These are phyloP conservation scores for Echinarachnius parma DNA, from an alignment of 53 echinoderm and acorn worm genomes.

Conservation along the genomic window DNA sequence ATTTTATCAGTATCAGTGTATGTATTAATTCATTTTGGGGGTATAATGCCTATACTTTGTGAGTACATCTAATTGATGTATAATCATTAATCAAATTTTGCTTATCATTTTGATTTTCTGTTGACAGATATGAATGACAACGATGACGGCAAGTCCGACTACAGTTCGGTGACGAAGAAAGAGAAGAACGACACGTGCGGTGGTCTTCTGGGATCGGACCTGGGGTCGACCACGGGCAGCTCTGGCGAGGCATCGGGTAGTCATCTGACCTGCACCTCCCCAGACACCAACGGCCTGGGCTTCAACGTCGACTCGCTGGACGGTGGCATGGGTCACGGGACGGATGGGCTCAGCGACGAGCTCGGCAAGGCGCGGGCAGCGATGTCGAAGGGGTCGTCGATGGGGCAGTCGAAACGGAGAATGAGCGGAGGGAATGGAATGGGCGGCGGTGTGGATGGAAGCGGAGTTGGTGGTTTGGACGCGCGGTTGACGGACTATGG, in stretches of 20 bases:
- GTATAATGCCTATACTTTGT: too few relatives aligned
- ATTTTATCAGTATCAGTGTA: too few relatives aligned
- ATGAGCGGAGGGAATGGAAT: conserved; percentile 51
- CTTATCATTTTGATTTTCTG: too few relatives aligned
- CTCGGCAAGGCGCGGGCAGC: conserved; percentile 22
- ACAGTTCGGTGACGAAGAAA: conserved; percentile 61
- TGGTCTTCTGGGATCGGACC: conserved; percentile 31
- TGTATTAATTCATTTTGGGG: too few relatives aligned
- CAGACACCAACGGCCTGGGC: conserved; percentile 47
- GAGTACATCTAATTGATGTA: too few relatives aligned
- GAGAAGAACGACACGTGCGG: conserved; percentile 60
- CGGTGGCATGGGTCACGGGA: conserved; percentile 1
- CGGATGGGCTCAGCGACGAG: conserved; percentile 19
- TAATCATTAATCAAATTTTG: too few relatives aligned
- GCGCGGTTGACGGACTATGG: conserved; percentile 62
- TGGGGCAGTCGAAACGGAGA: conserved; percentile 61
- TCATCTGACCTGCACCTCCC: conserved; percentile 56
- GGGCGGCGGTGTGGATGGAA: conserved; percentile 54
- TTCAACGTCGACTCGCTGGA: conserved; percentile 61
- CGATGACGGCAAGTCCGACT: conserved; percentile 39
- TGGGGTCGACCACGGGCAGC: conserved; percentile 2
- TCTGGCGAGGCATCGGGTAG: conserved; percentile 57
- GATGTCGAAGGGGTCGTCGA: conserved; percentile 46
- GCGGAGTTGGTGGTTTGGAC: conserved; percentile 57
- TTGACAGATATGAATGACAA: conserved; percentile 62